These are phyloP conservation scores for Craseonycteris thonglongyai DNA, from an alignment of 2,113 vertebrate species.

Conservation along the genomic window DNA sequence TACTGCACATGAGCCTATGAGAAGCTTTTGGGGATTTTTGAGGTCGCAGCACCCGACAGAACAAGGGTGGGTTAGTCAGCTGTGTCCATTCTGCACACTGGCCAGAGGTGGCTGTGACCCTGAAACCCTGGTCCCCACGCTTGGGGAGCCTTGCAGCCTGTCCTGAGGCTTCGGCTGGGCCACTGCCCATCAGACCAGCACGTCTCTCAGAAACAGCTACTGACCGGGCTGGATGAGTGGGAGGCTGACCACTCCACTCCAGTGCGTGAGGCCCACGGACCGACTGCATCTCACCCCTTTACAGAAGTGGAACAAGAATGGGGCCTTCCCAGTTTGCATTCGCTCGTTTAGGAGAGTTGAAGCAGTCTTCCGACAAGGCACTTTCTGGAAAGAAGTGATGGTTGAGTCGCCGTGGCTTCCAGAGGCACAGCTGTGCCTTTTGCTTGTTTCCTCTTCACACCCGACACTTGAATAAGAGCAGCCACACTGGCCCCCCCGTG, in stretches of 20 bases:
- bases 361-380: neutral
- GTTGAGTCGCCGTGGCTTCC: neutral
- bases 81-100: neutral
- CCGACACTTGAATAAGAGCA: slow-evolving; percentile 11
- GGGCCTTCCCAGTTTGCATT: neutral
- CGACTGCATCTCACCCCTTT: neutral
- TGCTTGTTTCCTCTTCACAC: slow-evolving; percentile 8
- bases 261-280: neutral
- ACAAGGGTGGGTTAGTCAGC: neutral
- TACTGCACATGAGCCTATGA: neutral
- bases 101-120: neutral
- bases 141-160: neutral
- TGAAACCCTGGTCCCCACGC: neutral
- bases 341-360: neutral
- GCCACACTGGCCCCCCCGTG: neutral
- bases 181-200: neutral
- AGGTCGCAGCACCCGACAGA: neutral
- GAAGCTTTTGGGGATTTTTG: neutral
- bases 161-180: neutral
- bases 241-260: neutral
- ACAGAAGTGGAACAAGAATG: neutral
- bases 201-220: neutral
- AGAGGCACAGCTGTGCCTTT: neutral
- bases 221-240: neutral
- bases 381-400: neutral